Base-by-base conservation (phyloP, 2,888 invertebrate species). In the Patella caerulea region DNA sequence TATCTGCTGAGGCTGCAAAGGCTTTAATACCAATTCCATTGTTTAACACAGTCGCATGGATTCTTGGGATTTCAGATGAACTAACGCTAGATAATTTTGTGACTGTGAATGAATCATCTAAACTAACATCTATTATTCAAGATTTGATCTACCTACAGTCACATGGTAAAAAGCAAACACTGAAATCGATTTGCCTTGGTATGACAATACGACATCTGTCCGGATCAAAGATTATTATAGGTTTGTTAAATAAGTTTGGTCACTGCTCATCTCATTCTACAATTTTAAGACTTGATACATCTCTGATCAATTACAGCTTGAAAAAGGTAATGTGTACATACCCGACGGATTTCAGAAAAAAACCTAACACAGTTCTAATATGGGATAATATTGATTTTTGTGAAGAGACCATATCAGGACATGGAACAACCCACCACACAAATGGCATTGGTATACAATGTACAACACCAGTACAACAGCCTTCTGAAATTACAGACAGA, bases 321-420 rank as follows among this genome's bases (percentile, higher is more conserved):
- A 54, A 19, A 45, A 56, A 65, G 55, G 53, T 5, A 5, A 19
- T 15, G 45, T 45, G 7, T 15, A 77, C 12, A 70, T 76, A 19
- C 24, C 29, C 17, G 72, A 54, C 4, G 5, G 9, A 3, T 73
- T 76, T 53, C 14, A 9, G 29, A n/a, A 72, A 24, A 52, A 55
- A 52, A 52, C 14, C 24, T 3, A 52, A 34, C 5, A 73, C 75
- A 34, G 14, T 65, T 17, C 17, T 78, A 3, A 56, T 45, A 4
- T 78, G 78, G 72, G 79, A 79, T 52, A 77, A 79, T 19, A 76
- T 69, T 55, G 79, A 77, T 56, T 74, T 79, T 56, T 4, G n/a
- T 15, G 76, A 77, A 19, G 73, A 77, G 65, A 77, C 76, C 12
- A 17, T 45, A 15, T n/a, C 71, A 73, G 73, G 73, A 7, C 53